Evolutionary conservation across 2,113 vertebrate genomes (phyloP).

Genomic region (Dermatemys mawii): DNA sequence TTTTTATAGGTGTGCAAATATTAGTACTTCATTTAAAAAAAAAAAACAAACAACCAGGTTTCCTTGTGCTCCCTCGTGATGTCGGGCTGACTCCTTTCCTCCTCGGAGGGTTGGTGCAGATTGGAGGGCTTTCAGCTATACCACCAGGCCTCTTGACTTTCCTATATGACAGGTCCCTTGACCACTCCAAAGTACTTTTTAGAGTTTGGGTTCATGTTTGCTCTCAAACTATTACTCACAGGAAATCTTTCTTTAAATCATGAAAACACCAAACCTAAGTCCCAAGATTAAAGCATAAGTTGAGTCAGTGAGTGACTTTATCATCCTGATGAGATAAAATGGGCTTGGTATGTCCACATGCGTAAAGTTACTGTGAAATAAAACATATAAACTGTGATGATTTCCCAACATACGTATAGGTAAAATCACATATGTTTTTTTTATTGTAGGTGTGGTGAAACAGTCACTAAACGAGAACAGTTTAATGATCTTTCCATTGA

Average conservation of each 20-base stretch:
- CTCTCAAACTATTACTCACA: background rate
- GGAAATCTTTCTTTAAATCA: background rate
- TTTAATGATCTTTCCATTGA: slow-evolving; percentile 99
- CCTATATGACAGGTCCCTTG: background rate
- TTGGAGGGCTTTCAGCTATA: background rate
- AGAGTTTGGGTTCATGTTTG: background rate
- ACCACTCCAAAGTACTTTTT: background rate
- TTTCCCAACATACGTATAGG: slow-evolving; percentile 1
- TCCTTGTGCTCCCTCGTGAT: background rate
- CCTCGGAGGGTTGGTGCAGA: background rate
- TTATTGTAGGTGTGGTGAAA: slow-evolving; percentile 89
- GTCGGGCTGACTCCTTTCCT: background rate
- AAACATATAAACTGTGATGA: background rate
- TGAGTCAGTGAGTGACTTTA: background rate
- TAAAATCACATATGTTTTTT: background rate
- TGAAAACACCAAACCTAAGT: background rate
- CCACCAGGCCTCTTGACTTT: background rate
- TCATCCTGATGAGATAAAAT: background rate
- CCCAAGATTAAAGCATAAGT: background rate
- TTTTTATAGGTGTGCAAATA: background rate
- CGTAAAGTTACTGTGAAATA: background rate
- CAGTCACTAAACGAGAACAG: slow-evolving; percentile 93
- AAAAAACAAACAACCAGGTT: too few species aligned
- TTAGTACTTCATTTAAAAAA: background rate
- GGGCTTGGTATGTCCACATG: background rate